Percentiles rank a stretch among this genome's conserved stretches.
Evolutionary conservation across 2,888 invertebrate genomes (phyloP).

Genomic region (Bruchidius siliquastri): DNA sequence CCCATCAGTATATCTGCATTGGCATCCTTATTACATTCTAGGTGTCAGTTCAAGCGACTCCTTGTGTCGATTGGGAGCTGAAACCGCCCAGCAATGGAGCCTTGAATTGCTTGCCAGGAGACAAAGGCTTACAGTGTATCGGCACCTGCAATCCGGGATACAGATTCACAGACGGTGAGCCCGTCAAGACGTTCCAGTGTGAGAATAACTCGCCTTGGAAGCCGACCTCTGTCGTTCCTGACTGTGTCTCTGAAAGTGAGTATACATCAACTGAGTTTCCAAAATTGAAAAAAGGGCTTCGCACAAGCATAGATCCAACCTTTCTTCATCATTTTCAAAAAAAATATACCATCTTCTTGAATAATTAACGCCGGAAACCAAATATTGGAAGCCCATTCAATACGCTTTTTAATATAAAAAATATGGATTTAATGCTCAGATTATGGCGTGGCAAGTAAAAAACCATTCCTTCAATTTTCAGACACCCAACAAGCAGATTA

Average conservation of each 20-base stretch:
- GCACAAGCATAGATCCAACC: too few species aligned
- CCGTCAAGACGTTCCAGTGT: conserved; percentile 81
- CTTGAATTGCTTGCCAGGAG: conserved; percentile 79
- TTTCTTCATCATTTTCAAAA: not conserved
- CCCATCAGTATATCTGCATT: too few species aligned
- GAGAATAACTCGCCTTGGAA: conserved; percentile 78
- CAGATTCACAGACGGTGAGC: conserved; percentile 86
- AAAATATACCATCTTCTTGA: too few species aligned
- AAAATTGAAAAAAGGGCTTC: not conserved
- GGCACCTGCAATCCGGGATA: conserved; percentile 86
- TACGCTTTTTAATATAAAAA: too few species aligned
- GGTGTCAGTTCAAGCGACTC: conserved; percentile 86
- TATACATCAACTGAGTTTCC: conserved; percentile 10
- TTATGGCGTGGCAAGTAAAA: too few species aligned
- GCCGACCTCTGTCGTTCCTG: conserved; percentile 86
- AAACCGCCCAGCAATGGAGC: conserved; percentile 85
- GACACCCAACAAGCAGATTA: conserved; percentile 94
- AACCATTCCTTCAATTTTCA: too few species aligned
- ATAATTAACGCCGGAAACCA: too few species aligned
- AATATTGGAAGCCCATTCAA: too few species aligned
- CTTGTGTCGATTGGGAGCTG: conserved; percentile 93
- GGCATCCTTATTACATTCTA: conserved; percentile 47
- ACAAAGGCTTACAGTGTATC: conserved; percentile 79
- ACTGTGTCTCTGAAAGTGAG: conserved; percentile 89
- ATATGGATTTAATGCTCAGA: too few species aligned